Conservation (phyloP, 2,113 vertebrate genomes). For the Anolis sagrei region DNA sequence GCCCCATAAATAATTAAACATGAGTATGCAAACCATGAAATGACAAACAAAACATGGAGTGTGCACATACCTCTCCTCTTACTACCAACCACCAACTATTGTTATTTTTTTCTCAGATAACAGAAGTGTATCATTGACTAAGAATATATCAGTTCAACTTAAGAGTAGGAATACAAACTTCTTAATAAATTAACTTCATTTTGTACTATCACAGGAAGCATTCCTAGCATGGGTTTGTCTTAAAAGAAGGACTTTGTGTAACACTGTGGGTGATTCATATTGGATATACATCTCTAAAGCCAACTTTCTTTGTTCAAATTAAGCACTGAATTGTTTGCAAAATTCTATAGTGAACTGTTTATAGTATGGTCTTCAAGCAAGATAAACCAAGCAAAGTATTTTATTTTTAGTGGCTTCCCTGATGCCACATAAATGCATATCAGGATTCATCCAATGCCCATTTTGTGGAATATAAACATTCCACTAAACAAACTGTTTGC, state of each 20-base stretch:
- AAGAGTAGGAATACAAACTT: not conserved
- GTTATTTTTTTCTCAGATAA: not conserved
- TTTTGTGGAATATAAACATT: not conserved
- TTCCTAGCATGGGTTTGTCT: not conserved
- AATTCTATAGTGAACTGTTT: not conserved
- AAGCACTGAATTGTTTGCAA: not conserved
- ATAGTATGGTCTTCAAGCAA: not conserved
- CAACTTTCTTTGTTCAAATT: not conserved
- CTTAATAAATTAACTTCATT: not conserved
- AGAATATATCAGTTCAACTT: not conserved
- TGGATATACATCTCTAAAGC: slow-evolving; percentile 4
- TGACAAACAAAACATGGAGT: not conserved
- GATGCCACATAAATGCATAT: not conserved
- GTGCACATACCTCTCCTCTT: not conserved
- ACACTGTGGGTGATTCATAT: not conserved
- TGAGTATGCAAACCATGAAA: not conserved
- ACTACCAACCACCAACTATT: too few relatives aligned
- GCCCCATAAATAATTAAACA: not conserved
- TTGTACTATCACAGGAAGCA: not conserved
- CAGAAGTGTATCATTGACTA: not conserved
- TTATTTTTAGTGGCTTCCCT: not conserved
- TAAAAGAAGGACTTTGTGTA: slow-evolving; percentile 2
- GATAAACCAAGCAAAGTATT: not conserved
- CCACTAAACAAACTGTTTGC: not conserved
- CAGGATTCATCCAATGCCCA: not conserved